A percentile compares a stretch with the other conserved stretches of the same genome.
Conservation (phyloP, 2,888 invertebrate genomes). For the Lochmaea crataegi region DNA sequence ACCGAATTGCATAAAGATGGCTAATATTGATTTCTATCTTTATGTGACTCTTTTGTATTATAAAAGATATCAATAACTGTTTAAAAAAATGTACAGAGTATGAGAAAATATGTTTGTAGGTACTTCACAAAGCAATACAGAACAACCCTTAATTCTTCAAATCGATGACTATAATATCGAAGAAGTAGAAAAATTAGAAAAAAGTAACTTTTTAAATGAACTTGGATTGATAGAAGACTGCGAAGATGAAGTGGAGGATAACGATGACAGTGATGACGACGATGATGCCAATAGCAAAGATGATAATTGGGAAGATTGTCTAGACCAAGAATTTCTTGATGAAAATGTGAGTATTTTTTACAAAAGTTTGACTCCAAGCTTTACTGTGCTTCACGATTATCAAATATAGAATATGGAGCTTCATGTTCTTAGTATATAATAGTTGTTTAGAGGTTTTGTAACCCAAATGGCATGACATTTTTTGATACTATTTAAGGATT, state of each 20-base stretch:
- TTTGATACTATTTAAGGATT: slow-evolving; percentile 7
- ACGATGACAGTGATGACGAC: slow-evolving; percentile 55
- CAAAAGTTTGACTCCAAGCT: too few species aligned
- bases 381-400: too few species aligned
- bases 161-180: slow-evolving; percentile 45
- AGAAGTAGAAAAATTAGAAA: slow-evolving; percentile 53
- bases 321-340: slow-evolving; percentile 49
- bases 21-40: too few species aligned
- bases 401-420: too few species aligned
- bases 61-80: too few species aligned
- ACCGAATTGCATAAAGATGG: too few species aligned
- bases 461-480: neutral
- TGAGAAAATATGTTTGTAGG: slow-evolving; percentile 46
- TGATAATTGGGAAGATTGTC: slow-evolving; percentile 57
- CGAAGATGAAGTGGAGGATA: slow-evolving; percentile 52
- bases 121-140: slow-evolving; percentile 57
- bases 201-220: slow-evolving; percentile 60
- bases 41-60: too few species aligned
- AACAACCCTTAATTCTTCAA: slow-evolving; percentile 33
- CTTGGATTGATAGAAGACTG: slow-evolving; percentile 60
- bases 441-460: too few species aligned
- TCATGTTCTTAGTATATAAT: too few species aligned
- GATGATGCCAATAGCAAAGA: slow-evolving; percentile 54
- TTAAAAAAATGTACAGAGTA: too few species aligned
- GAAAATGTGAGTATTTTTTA: slow-evolving; percentile 41